Percentiles rank a stretch among this genome's conserved stretches.
These are phyloP conservation scores for Mico argentatus DNA, from an alignment of 2,797 vertebrate genomes.

Conservation along the genomic window DNA sequence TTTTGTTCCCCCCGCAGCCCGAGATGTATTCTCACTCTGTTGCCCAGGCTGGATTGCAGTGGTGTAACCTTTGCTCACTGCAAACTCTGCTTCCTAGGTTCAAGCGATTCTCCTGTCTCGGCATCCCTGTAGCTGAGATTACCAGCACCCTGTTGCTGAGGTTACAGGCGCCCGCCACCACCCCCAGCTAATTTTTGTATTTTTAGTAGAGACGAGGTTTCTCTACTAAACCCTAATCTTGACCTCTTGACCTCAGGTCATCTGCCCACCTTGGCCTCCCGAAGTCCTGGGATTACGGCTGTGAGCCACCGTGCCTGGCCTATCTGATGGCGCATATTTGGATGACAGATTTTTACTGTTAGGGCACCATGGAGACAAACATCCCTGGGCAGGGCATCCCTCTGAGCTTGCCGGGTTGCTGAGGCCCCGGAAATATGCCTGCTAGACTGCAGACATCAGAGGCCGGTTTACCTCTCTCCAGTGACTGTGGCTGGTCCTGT, in stretches of 20 bases:
- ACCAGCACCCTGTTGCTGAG: no score
- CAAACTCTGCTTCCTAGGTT: neutral
- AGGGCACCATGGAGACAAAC: neutral
- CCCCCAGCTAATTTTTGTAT: neutral
- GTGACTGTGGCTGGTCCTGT: neutral
- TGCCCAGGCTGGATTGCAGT: neutral
- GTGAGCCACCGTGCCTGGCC: no score
- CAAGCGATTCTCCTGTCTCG: neutral
- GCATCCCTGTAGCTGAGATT: neutral
- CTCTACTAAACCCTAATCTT: neutral
- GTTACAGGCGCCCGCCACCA: neutral
- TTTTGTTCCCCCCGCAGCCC: neutral
- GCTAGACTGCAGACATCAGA: no score
- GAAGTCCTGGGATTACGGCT: neutral
- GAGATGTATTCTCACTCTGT: neutral
- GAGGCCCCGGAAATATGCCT: fast-evolving
- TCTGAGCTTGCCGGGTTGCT: neutral
- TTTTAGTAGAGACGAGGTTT: neutral
- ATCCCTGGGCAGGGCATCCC: neutral
- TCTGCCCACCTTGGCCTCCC: neutral
- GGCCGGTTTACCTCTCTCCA: fast-evolving
- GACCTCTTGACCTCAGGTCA: neutral
- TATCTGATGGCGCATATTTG: neutral
- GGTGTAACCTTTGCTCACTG: neutral
- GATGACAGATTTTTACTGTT: neutral